Base-by-base conservation (phyloP, 2,797 vertebrate genomes). In the Pteropus rufus region DNA sequence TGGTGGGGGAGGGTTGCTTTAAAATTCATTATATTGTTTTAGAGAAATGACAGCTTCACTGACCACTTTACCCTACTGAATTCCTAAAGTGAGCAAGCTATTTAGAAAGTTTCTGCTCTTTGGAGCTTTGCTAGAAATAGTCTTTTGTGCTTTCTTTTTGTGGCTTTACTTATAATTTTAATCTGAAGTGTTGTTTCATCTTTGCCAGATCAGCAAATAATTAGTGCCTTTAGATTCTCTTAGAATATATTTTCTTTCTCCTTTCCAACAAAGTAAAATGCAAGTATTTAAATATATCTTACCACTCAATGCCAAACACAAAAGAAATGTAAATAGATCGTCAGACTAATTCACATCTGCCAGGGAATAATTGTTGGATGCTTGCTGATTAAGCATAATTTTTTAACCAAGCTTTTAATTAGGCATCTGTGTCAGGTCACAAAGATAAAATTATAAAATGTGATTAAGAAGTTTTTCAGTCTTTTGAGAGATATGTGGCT, bases 141-240 rank as follows among this genome's bases (percentile, higher is more conserved):
- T 96, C 21, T 64, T 97, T 97, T 96, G 77, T 97, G 29, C 54
- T 58, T 97, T 94, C 36, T 84, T 96, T 97, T 72, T 97, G 44
- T 87, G 83, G 60, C 95, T 96, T 97, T 97, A 89, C 79, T 97
- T 97, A 95, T 58, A 80, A 91, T 96, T 98, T 98, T 97, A 96
- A 69, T 97, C 91, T 96, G 36, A 65, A 83, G 31, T 91, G 41
- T 95, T 97, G 41, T 97, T 98, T 97, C 96, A 54, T 97, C 94
- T 98, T 98, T 98, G 97, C 96, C 97, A 72, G 49, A 96, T 98
- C 97, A 98, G 98, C 98, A 98, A 97, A 98, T 98, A 98, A 98
- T 98, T 97, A 98, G 93, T 79, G 96, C 90, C 97, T 98, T 98
- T 97, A 97, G 94, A 98, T 91, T 98, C 84, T 97, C 91, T 97